A percentile compares a stretch with the other conserved stretches of the same genome.
These are phyloP conservation scores for Hedya salicella DNA, from an alignment of 2,888 invertebrate species.

Conservation along the genomic window DNA sequence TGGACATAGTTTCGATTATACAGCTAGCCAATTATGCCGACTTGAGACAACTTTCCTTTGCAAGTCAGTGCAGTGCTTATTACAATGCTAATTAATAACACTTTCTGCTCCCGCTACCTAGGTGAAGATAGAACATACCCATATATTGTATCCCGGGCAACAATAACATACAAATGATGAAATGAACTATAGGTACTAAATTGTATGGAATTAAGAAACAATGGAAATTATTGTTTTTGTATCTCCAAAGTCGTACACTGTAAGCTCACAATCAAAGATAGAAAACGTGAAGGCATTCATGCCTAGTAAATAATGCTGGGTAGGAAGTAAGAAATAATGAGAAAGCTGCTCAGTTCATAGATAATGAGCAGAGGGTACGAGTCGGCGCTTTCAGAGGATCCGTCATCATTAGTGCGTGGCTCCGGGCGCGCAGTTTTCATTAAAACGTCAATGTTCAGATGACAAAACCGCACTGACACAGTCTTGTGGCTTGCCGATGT, in stretches of 20 bases:
- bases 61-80: neutral
- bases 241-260: neutral
- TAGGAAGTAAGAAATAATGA: constrained; percentile 65
- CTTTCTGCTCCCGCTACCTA: neutral
- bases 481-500: constrained; percentile 49
- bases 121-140: no score
- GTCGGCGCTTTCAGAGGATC: constrained; percentile 74
- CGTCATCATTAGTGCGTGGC: constrained; percentile 79
- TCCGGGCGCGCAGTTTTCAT: constrained; percentile 76
- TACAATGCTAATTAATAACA: neutral
- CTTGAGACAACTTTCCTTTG: constrained; percentile 16
- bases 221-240: no score
- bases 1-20: constrained; percentile 19
- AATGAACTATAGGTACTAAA: no score
- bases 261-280: neutral
- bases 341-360: constrained; percentile 67
- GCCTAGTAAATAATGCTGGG: constrained; percentile 61
- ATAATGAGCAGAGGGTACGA: constrained; percentile 74
- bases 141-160: no score
- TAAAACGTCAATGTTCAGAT: constrained; percentile 75
- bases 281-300: constrained; percentile 53
- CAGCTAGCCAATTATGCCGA: neutral
- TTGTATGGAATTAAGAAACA: no score
- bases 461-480: constrained; percentile 60
- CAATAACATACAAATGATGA: no score